Base-by-base conservation (phyloP, 2,888 invertebrate genomes). In the Bellardia pandia region DNA sequence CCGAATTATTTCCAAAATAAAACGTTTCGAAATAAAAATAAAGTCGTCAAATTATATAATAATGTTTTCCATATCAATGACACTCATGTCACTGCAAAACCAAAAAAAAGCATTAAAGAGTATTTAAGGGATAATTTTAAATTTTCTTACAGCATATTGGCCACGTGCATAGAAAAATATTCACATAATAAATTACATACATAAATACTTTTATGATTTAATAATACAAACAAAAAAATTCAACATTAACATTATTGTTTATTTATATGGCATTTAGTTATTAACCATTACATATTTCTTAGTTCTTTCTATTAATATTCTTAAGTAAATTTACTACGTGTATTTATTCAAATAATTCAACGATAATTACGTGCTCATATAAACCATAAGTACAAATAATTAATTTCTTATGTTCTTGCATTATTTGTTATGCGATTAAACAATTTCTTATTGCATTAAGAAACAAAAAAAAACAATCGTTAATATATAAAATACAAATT, bases 341-440 rank as follows among this genome's bases (percentile, higher is more conserved):
- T n/a, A 56, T 30, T 60, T 68, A 51, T n/a, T 30, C 48, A 81
- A 68, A 58, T 68, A 81, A 68, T 58, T 42, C 40, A 62, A 40
- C 30, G 72, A 62, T 77, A 72, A 77, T 81, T 77, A 81, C 66
- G 66, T 77, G 78, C 51, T 77, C 76, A 60, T 76, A 58, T 60
- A 85, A 81, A 14, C 74, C 30, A 30, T 64, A 78, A 79, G 53
- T 69, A 14, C 64, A 74, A 78, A 76, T 81, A 86, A 74, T 81
- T 81, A 81, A 85, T 74, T 74, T 81, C 30, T 62, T 78, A 30
- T 78, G 56, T 74, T 68, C 51, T 51, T 62, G 11, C 16, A 64
- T 72, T 30, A n/a, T 62, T 62, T 42, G 13, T 37, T 53, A 53
- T 53, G 51, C 53, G 0, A 33, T 37, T 48, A 51, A 33, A 23